phyloP scores from a whole-genome alignment of 1,140 invertebrate genomes.

The Calycopis cecrops region DNA sequence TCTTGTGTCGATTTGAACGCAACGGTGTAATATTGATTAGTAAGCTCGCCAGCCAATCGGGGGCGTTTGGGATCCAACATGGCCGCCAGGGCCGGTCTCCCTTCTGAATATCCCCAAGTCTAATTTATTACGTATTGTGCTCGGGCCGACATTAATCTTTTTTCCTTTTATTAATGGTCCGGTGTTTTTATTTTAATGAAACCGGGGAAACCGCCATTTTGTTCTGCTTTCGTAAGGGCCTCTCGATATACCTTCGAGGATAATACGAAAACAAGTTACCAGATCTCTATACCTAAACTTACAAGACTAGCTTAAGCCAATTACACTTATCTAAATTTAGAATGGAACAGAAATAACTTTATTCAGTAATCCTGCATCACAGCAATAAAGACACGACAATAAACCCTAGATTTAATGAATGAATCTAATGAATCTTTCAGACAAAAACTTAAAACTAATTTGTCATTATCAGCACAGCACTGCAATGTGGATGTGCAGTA shows the following conservation, averaged over 20 bases:
- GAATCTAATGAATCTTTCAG: too few relatives aligned
- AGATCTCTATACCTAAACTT: too few relatives aligned
- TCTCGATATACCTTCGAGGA: not conserved
- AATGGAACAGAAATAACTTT: too few relatives aligned
- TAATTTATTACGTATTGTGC: conserved; percentile 69
- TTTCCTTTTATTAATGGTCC: conserved; percentile 63
- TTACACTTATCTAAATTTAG: too few relatives aligned
- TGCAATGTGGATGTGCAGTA: too few relatives aligned
- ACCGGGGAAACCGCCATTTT: conserved; percentile 50
- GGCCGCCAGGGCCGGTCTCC: conserved; percentile 49
- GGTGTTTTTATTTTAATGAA: conserved; percentile 68
- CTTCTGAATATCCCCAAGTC: conserved; percentile 42
- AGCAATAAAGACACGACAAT: too few relatives aligned
- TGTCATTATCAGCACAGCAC: too few relatives aligned
- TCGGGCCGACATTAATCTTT: conserved; percentile 60
- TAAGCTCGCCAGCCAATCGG: conserved; percentile 48
- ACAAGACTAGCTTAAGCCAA: too few relatives aligned
- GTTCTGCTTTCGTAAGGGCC: conserved; percentile 16
- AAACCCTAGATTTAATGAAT: too few relatives aligned
- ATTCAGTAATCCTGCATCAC: too few relatives aligned
- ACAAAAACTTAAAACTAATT: too few relatives aligned
- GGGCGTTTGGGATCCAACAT: conserved; percentile 37
- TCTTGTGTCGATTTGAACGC: conserved; percentile 27
- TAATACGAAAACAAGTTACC: not conserved
- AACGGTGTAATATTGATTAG: conserved; percentile 55